Conservation (phyloP, 2,797 vertebrate species). For the Buphagus erythrorhynchus region DNA sequence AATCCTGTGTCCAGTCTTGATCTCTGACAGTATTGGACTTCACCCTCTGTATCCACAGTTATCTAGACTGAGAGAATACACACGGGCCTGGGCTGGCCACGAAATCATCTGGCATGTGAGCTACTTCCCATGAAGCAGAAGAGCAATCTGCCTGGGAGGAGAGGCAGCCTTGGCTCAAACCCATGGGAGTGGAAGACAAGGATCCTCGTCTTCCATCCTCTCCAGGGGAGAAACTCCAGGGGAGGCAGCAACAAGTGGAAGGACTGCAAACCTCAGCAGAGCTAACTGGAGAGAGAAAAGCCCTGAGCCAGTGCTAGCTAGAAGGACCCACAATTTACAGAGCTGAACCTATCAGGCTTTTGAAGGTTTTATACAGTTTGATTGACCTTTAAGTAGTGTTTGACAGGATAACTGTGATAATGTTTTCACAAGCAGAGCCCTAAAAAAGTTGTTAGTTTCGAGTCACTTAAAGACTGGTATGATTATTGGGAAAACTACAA, state of each 20-base stretch:
- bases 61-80: background rate
- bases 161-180: background rate
- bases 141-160: background rate
- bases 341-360: background rate
- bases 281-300: background rate
- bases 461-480: background rate
- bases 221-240: fast-evolving
- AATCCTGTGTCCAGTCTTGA: background rate
- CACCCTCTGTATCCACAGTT: background rate
- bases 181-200: background rate
- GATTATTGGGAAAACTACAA: background rate
- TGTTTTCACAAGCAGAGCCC: background rate
- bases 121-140: background rate
- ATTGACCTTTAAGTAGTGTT: slow-evolving; percentile 5
- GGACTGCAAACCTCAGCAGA: background rate
- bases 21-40: background rate
- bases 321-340: background rate
- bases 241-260: background rate
- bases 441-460: background rate
- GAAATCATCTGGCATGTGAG: background rate
- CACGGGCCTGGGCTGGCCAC: background rate
- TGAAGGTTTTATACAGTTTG: background rate
- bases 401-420: background rate
- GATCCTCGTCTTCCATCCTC: background rate
- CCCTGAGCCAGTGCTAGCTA: background rate